Base-by-base conservation (phyloP, 2,888 invertebrate genomes). In the Yponomeuta sedellus region DNA sequence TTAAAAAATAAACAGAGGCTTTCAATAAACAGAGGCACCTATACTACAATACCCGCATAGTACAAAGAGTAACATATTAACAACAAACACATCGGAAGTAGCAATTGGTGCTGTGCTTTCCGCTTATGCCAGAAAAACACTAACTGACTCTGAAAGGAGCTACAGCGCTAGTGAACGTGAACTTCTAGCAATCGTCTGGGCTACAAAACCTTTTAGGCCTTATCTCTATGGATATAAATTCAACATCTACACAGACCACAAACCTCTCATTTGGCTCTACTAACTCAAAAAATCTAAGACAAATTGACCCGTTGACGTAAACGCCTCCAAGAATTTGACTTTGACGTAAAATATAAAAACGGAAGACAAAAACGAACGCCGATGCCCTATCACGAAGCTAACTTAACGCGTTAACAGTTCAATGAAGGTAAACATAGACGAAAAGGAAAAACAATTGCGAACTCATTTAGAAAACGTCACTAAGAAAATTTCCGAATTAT, bases 151-250 rank as follows among this genome's bases (percentile, higher is more conserved):
- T n/a, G n/a, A n/a, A n/a, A n/a, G n/a, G n/a, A n/a, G n/a, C n/a
- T n/a, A n/a, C n/a, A n/a, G n/a, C n/a, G 71, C 73, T 8, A 75
- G 68, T 19, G 73, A 77, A 65, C 69, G 70, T 44, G 75, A 77
- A 70, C 65, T 75, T 1, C 65, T 76, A 57, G 74, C 73, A 1
- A 65, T 74, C 0, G 67, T 75, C 12, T 71, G 69, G 66, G 74
- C 72, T 1, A 66, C 70, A 12, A 71, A 73, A 66, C 71, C 74
- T 68, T 78, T 76, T 62, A 66, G 76, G 66, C 75, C 75, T 0
- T 80, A 80, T 63, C 57, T 81, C 0, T 77, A 74, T 58, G 80
- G 80, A 10, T 68, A 69, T n/a, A 73, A 74, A 59, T 80, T 81
- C 44, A 69, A 25, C 1, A 70, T 76, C 28, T 66, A 71, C 10